Conservation (phyloP, 92 coral and sea anemone species). For the Zoanthus sansibaricus region DNA sequence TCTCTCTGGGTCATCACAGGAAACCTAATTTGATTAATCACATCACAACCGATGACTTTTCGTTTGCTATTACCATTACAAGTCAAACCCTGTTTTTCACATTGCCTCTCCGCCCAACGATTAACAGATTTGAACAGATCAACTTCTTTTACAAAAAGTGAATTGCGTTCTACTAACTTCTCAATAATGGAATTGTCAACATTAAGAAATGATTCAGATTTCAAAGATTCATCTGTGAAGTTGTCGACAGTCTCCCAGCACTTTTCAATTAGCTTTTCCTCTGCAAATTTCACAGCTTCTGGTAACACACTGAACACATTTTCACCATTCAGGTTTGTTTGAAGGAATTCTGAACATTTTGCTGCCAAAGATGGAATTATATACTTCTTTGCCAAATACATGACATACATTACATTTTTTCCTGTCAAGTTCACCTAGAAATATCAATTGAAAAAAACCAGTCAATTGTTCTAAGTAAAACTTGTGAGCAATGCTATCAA, state of each 20-base stretch:
- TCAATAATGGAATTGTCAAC: slow-evolving; percentile 42
- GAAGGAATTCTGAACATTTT: slow-evolving; percentile 42
- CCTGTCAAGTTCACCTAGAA: slow-evolving; percentile 35
- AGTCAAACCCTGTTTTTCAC: slow-evolving; percentile 10
- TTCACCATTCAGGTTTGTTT: slow-evolving; percentile 38
- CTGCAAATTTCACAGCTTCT: slow-evolving; percentile 36
- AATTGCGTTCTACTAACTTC: slow-evolving; percentile 47
- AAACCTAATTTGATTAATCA: slow-evolving; percentile 47
- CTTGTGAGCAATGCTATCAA: background rate
- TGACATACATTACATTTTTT: slow-evolving; percentile 44
- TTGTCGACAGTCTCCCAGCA: slow-evolving; percentile 52
- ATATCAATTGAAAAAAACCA: background rate
- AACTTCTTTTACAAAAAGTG: slow-evolving; percentile 43
- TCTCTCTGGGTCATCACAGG: slow-evolving; percentile 61
- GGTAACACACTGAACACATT: slow-evolving; percentile 58
- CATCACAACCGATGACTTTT: slow-evolving; percentile 44
- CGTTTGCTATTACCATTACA: slow-evolving; percentile 31
- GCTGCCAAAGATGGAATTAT: slow-evolving; percentile 47
- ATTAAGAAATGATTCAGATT: slow-evolving; percentile 38
- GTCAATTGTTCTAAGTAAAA: background rate
- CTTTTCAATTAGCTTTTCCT: slow-evolving; percentile 40
- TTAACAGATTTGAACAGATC: slow-evolving; percentile 50
- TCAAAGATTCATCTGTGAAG: slow-evolving; percentile 31
- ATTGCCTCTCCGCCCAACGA: slow-evolving; percentile 43
- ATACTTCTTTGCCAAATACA: slow-evolving; percentile 54